Evolutionary conservation across 2,797 vertebrate species (phyloP).

Genomic region (Gambelia wislizenii): DNA sequence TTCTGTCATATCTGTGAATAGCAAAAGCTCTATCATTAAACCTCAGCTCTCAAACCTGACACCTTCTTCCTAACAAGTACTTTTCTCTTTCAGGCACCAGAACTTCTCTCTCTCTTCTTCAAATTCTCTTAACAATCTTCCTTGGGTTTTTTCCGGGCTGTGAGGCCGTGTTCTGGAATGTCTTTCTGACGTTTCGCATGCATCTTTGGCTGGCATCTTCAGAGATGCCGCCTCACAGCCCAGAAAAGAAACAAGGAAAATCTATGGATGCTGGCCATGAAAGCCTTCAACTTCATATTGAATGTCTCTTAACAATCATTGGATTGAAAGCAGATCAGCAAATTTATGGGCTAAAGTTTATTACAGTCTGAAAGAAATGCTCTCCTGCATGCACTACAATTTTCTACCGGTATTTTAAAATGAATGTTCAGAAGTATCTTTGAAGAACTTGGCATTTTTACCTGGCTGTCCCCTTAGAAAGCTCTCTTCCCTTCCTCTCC

Average conservation of each 20-base stretch:
- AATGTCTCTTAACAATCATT: no score
- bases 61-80: neutral
- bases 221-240: no score
- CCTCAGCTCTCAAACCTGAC: constrained; percentile 11
- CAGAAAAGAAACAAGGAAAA: no score
- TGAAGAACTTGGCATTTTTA: neutral
- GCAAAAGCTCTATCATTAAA: constrained; percentile 27
- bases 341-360: neutral
- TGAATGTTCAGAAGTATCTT: neutral
- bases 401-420: neutral
- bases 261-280: no score
- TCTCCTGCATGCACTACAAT: neutral
- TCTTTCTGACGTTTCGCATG: no score
- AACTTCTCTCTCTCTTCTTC: neutral
- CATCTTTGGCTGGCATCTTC: no score
- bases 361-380: neutral
- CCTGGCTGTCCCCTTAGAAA: neutral
- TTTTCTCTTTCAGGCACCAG: neutral
- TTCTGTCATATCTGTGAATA: constrained; percentile 33
- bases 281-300: no score
- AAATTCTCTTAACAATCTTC: constrained; percentile 9
- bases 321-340: neutral
- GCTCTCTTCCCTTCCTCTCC: neutral
- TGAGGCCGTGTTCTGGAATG: no score
- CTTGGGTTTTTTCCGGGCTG: no score